Percentiles rank a stretch among this genome's conserved stretches.
Evolutionary conservation across 2,797 vertebrate species (phyloP).

Genomic region (Silurus aristotelis): DNA sequence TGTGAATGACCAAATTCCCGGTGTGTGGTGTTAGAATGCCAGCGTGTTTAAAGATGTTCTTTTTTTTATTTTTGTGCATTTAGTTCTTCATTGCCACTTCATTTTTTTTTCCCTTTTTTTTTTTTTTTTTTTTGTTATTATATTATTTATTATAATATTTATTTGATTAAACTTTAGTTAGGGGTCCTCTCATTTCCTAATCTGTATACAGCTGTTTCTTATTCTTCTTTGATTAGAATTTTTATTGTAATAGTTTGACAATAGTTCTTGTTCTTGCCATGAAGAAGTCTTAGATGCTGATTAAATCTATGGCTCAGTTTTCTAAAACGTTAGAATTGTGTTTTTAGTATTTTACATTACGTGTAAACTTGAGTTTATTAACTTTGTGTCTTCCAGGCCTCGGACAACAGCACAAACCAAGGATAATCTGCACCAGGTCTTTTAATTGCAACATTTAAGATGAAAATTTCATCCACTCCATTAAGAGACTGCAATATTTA

Average conservation of each 20-base stretch:
- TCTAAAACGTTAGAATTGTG: neutral
- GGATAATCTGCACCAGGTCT: conserved; percentile 43
- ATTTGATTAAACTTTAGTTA: too few relatives aligned
- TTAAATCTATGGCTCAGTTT: neutral
- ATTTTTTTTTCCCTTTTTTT: neutral
- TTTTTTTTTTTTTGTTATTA: neutral
- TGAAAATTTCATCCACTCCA: neutral
- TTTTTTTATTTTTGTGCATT: neutral
- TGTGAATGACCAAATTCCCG: neutral
- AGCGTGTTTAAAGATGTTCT: neutral
- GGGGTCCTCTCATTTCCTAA: too few relatives aligned
- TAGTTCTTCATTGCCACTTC: too few relatives aligned
- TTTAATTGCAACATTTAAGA: neutral
- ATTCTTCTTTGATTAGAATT: too few relatives aligned
- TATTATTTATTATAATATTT: too few relatives aligned
- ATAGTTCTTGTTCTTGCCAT: too few relatives aligned
- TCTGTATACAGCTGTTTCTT: neutral
- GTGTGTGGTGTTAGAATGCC: too few relatives aligned
- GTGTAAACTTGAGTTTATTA: too few relatives aligned
- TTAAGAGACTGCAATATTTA: conserved; percentile 6
- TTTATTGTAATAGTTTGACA: too few relatives aligned
- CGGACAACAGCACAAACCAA: conserved; percentile 78
- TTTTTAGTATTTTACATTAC: neutral
- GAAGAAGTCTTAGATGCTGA: too few relatives aligned
- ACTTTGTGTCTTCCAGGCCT: conserved; percentile 61